Percentiles rank a stretch among this genome's conserved stretches.
Evolutionary conservation across 2,888 invertebrate species (phyloP).

Genomic region (Drosophila merina): DNA sequence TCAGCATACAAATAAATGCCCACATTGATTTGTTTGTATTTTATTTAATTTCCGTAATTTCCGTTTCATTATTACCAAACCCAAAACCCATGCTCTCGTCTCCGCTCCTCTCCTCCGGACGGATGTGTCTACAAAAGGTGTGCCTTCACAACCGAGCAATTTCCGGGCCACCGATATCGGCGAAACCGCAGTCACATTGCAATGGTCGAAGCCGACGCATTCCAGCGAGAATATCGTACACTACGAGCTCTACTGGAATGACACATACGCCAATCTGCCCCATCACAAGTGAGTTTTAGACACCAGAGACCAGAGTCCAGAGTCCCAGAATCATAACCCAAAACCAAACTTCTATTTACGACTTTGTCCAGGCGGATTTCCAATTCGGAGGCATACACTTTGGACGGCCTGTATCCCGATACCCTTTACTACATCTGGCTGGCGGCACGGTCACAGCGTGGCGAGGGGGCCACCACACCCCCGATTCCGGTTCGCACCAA

Average conservation of each 20-base stretch:
- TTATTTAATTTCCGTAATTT: constrained; percentile 80
- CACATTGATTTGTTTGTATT: constrained; percentile 79
- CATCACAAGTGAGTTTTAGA: constrained; percentile 88
- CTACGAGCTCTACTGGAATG: constrained; percentile 99
- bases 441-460: constrained; percentile 95
- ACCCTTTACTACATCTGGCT: constrained; percentile 98
- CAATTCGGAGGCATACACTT: constrained; percentile 92
- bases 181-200: constrained; percentile 94
- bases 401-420: constrained; percentile 96
- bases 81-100: constrained; percentile 51
- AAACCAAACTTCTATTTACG: background rate
- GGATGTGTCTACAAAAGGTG: constrained; percentile 86
- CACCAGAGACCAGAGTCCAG: too few species aligned
- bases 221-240: constrained; percentile 96
- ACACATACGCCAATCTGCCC: constrained; percentile 95
- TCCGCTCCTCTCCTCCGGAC: constrained; percentile 41
- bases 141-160: constrained; percentile 97
- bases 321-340: background rate
- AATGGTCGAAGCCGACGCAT: constrained; percentile 96
- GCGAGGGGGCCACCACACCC: constrained; percentile 97
- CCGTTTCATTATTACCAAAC: constrained; percentile 80
- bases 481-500: constrained; percentile 97
- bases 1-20: constrained; percentile 61
- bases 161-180: constrained; percentile 93
- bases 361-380: constrained; percentile 87